Conservation (phyloP, 2,113 vertebrate genomes). For the Orcinus orca region DNA sequence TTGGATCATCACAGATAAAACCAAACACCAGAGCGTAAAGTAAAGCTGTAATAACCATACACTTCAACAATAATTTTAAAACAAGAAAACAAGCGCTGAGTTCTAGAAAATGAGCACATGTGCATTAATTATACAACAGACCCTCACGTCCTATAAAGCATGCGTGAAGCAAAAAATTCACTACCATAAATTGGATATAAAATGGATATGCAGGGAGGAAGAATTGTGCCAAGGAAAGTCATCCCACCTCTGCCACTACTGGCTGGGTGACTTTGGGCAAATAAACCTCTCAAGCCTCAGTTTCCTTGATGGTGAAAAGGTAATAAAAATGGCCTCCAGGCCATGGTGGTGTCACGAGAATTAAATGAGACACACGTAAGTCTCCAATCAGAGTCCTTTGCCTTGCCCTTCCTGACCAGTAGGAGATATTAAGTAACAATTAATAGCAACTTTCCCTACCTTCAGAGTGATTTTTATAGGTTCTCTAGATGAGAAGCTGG, state of each 20-base stretch:
- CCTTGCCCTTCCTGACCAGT: not conserved
- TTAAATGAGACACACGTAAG: not conserved
- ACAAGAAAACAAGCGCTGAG: conserved; percentile 17
- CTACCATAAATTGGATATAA: not conserved
- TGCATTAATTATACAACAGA: not conserved
- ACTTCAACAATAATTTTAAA: not conserved
- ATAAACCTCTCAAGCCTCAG: not conserved
- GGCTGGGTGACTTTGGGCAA: not conserved
- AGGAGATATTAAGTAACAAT: not conserved
- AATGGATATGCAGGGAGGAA: not conserved
- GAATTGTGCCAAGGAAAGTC: not conserved
- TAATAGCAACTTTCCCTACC: not conserved
- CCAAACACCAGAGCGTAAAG: not conserved
- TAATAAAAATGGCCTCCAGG: not conserved
- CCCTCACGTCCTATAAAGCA: not conserved
- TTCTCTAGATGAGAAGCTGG: not conserved
- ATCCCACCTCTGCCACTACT: not conserved
- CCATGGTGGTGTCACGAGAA: rapidly evolving
- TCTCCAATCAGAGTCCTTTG: not conserved
- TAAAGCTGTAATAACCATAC: not conserved
- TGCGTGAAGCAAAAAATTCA: not conserved
- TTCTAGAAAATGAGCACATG: not conserved
- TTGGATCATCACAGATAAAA: not conserved
- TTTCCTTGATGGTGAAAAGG: not conserved
- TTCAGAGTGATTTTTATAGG: not conserved